Conservation (phyloP, 1,140 invertebrate genomes). For the Drosophila azteca region DNA sequence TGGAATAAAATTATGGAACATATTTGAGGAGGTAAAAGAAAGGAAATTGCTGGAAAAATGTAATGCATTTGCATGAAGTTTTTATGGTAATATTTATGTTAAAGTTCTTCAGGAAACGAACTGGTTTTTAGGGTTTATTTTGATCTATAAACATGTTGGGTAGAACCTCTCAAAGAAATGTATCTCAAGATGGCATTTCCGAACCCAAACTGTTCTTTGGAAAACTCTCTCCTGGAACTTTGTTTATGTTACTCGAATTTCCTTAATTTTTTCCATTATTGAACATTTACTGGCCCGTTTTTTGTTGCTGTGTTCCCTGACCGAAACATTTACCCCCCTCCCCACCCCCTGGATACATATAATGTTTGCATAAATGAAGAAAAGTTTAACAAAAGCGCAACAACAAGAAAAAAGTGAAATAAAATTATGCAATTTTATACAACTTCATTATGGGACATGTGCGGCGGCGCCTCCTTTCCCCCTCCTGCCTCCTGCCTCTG, state of each 20-base stretch:
- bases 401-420: conserved; percentile 58
- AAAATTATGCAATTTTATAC: conserved; percentile 73
- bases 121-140: too few relatives aligned
- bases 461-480: conserved; percentile 4
- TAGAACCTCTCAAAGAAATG: too few relatives aligned
- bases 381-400: conserved; percentile 26
- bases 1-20: not conserved
- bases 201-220: too few relatives aligned
- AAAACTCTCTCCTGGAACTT: too few relatives aligned
- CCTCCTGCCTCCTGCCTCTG: conserved; percentile 41
- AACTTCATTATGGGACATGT: conserved; percentile 74
- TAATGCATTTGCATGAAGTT: too few relatives aligned
- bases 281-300: conserved; percentile 44
- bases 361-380: conserved; percentile 46
- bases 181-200: too few relatives aligned
- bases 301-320: conserved; percentile 29
- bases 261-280: conserved; percentile 8
- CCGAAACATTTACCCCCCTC: conserved; percentile 8
- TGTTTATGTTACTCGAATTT: too few relatives aligned
- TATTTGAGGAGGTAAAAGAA: too few relatives aligned
- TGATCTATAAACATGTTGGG: too few relatives aligned
- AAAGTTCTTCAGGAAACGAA: too few relatives aligned
- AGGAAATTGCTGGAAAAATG: not conserved
- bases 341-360: not conserved
- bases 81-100: too few relatives aligned